Percentiles rank a stretch among this genome's conserved stretches.
Conservation (phyloP, 2,888 invertebrate species). For the Fragum sueziense region DNA sequence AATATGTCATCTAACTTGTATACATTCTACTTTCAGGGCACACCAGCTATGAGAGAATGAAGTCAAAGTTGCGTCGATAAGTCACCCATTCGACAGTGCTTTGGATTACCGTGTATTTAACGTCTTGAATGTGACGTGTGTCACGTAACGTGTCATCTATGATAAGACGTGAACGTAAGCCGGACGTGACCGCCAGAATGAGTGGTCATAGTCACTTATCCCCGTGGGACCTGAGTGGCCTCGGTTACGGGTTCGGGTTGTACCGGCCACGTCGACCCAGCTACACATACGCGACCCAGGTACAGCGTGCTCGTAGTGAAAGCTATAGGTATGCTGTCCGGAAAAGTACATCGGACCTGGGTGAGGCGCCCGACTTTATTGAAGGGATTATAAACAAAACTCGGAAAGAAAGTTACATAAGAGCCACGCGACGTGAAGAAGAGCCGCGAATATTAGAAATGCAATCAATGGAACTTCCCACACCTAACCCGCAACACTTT, state of each 20-base stretch:
- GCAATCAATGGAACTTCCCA: constrained; percentile 36
- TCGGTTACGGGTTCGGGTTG: constrained; percentile 80
- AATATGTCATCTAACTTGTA: too few relatives aligned
- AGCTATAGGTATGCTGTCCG: constrained; percentile 79
- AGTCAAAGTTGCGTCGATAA: background rate
- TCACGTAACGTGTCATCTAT: background rate
- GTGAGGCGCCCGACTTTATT: constrained; percentile 72
- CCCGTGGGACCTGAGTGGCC: constrained; percentile 79
- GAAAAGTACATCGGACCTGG: constrained; percentile 62
- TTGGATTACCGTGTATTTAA: background rate
- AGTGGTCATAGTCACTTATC: constrained; percentile 67
- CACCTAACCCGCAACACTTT: background rate
- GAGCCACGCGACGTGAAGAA: constrained; percentile 63
- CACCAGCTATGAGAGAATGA: background rate
- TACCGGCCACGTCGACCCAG: constrained; percentile 80
- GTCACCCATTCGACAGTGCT: background rate
- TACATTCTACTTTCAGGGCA: background rate
- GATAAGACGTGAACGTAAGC: constrained; percentile 11
- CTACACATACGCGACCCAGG: constrained; percentile 81
- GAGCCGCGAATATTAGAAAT: constrained; percentile 47
- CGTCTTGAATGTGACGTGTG: background rate
- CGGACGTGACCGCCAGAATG: constrained; percentile 13
- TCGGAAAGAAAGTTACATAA: constrained; percentile 78
- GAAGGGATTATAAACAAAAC: constrained; percentile 73
- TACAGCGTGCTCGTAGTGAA: constrained; percentile 76